A percentile compares a stretch with the other conserved stretches of the same genome.
Evolutionary conservation across 2,797 vertebrate genomes (phyloP).

Genomic region (Gadopsis marmoratus): DNA sequence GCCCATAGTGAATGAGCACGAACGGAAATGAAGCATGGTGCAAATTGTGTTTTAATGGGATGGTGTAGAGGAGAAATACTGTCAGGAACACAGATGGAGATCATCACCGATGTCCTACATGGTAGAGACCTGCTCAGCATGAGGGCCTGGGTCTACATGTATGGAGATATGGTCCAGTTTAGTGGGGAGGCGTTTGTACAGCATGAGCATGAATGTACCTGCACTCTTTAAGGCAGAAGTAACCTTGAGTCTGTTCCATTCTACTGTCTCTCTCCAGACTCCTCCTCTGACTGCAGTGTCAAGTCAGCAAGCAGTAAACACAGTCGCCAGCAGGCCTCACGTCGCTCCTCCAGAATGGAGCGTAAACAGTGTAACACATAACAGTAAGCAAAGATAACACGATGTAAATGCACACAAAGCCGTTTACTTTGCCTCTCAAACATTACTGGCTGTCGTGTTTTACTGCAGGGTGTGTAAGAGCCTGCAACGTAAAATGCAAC

Average conservation of each 20-base stretch:
- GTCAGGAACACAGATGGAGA: slow-evolving; percentile 49
- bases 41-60: slow-evolving; percentile 68
- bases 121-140: slow-evolving; percentile 2
- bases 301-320: slow-evolving; percentile 54
- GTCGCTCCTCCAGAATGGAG: slow-evolving; percentile 30
- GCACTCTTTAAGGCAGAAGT: not conserved
- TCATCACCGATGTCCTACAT: slow-evolving; percentile 23
- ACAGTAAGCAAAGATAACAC: slow-evolving; percentile 16
- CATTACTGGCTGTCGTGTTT: not conserved
- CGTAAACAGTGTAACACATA: slow-evolving; percentile 25
- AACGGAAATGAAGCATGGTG: slow-evolving; percentile 51
- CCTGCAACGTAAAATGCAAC: slow-evolving; percentile 39
- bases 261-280: slow-evolving; percentile 46
- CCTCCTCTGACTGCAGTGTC: slow-evolving; percentile 54
- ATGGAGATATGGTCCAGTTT: not conserved
- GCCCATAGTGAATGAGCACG: slow-evolving; percentile 31
- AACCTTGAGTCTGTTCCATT: not conserved
- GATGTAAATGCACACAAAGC: not conserved
- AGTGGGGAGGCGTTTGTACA: not conserved
- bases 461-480: slow-evolving; percentile 46
- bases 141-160: not conserved
- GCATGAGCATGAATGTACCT: not conserved
- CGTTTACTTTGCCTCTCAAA: not conserved
- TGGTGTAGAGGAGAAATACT: slow-evolving; percentile 19
- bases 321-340: slow-evolving; percentile 32